Percentiles rank a stretch among this genome's conserved stretches.
Conservation (phyloP, 2,888 invertebrate genomes). For the Scaeva pyrastri region DNA sequence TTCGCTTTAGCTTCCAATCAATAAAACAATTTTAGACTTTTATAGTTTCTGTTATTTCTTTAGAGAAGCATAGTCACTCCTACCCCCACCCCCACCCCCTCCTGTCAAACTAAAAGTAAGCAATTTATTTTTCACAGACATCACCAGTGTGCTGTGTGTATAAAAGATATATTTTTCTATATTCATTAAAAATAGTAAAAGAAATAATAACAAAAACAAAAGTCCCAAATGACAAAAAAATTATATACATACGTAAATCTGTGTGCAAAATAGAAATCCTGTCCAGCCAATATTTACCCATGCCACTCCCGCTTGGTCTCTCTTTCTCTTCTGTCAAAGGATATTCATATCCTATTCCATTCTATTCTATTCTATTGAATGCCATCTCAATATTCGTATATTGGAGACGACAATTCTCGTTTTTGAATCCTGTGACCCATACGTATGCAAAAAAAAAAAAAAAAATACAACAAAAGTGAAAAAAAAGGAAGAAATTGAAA, state of each 20-base stretch:
- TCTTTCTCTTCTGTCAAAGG: neutral
- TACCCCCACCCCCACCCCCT: no score
- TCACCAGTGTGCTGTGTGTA: slow-evolving; percentile 7
- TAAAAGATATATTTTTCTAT: slow-evolving; percentile 12
- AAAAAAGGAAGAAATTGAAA: neutral
- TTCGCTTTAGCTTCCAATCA: slow-evolving; percentile 26
- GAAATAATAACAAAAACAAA: neutral
- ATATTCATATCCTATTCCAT: no score
- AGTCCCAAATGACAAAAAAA: neutral
- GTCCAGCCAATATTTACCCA: slow-evolving; percentile 53
- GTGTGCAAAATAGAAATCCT: slow-evolving; percentile 39
- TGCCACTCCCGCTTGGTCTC: slow-evolving; percentile 19
- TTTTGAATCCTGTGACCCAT: slow-evolving; percentile 38
- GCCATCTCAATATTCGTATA: neutral
- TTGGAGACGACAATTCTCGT: slow-evolving; percentile 1
- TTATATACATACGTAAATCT: neutral
- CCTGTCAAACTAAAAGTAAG: slow-evolving; percentile 23
- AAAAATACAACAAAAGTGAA: slow-evolving; percentile 9
- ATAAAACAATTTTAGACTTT: slow-evolving; percentile 49
- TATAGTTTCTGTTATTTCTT: slow-evolving; percentile 2
- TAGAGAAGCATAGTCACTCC: neutral
- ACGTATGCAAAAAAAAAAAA: neutral
- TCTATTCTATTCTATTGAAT: neutral
- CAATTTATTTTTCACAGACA: slow-evolving; percentile 48
- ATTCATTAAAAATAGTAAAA: slow-evolving; percentile 22